A percentile compares a stretch with the other conserved stretches of the same genome.
Conservation (phyloP, 2,888 invertebrate species). For the Andrena chrysosceles region DNA sequence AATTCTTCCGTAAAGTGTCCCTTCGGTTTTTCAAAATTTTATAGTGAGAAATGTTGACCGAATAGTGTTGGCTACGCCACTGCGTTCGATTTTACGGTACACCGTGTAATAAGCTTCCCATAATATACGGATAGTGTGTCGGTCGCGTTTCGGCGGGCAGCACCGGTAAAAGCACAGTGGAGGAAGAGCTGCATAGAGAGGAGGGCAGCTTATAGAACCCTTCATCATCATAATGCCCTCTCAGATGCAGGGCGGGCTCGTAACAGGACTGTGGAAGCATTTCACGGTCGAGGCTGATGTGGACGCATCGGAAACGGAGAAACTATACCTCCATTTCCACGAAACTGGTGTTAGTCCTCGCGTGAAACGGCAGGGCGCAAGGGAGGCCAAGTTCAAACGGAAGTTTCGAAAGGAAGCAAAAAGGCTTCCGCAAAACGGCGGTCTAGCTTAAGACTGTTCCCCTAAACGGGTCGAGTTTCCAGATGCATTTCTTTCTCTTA, state of each 20-base stretch:
- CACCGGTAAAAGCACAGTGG: constrained; percentile 40
- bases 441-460: constrained; percentile 7
- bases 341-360: constrained; percentile 65
- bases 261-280: constrained; percentile 64
- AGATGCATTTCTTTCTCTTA: background rate
- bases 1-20: background rate
- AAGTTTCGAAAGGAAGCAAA: constrained; percentile 11
- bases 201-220: constrained; percentile 82
- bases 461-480: background rate
- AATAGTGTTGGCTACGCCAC: constrained; percentile 34
- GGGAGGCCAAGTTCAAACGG: constrained; percentile 40
- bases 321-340: constrained; percentile 72
- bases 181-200: constrained; percentile 28
- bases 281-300: constrained; percentile 34
- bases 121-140: constrained; percentile 23
- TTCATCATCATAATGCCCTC: constrained; percentile 83
- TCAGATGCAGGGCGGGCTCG: constrained; percentile 78
- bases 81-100: constrained; percentile 20
- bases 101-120: constrained; percentile 3
- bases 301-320: constrained; percentile 74
- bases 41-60: too few species aligned
- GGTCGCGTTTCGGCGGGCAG: constrained; percentile 31
- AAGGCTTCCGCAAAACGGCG: background rate
- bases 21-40: background rate
- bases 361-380: constrained; percentile 63